Evolutionary conservation across 2,113 vertebrate species (phyloP), one percentile per base, ranked within the genome.

Genomic region (Artemisiospiza belli): DNA sequence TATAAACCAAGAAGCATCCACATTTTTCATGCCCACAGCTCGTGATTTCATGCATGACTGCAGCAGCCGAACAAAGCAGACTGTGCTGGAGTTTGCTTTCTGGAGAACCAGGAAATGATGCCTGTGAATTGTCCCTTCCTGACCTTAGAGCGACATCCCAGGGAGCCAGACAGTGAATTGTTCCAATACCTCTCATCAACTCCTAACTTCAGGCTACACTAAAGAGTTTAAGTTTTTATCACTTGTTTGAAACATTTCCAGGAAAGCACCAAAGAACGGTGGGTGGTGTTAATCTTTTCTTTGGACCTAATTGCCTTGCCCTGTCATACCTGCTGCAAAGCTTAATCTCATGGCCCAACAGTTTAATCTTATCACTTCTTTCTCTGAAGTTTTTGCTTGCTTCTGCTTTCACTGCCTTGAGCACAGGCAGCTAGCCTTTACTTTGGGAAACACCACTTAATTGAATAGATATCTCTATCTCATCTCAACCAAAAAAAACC

Each of bases 1-100:
- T 13, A 83, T 37, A 87, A 95, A 70, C 14, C 57, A 94, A 92
- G 52, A 16, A 78, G 30, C 8, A 81, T 11, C 90, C 82, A 28
- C 30, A 28, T 59, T 91, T 92, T 78, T 78, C 73, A 82, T 57
- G 52, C 11, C 27, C 59, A 47, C 9, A 75, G 33, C 37, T 73
- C 0, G 0, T 61, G 84, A 78, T 61, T 84, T 89, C 81, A 52
- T 17, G 37, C 52, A 24, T 39, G 61, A 39, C 43, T 35, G 52
- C 0, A 0, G 68, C 83, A 70, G 41, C 22, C 0, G 0, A 31
- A 41, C 5, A 61, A 51, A 66, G 66, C 62, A 76, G 58, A 18
- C 17, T 51, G 28, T 1, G 0, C 47, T 51, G 9, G 21, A 78
- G 31, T 52, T 59, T 43, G 37, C 43, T 33, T 87, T 54, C 73